These are phyloP conservation scores for Halictus rubicundus DNA, from an alignment of 1,140 invertebrate genomes.

Conservation along the genomic window DNA sequence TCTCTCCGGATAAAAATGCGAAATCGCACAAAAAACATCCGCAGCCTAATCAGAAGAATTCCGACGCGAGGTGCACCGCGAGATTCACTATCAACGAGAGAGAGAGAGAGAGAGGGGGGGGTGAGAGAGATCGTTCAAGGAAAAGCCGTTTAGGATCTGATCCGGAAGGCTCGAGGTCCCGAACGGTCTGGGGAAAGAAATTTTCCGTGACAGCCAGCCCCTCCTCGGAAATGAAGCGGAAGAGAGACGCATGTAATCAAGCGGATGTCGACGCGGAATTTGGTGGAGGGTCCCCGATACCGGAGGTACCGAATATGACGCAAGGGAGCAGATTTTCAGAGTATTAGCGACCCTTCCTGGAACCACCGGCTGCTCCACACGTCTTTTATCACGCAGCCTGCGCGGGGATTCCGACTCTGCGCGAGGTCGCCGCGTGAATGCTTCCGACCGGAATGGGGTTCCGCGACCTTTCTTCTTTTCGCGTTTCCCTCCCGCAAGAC, in stretches of 20 bases:
- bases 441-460: conserved; percentile 7
- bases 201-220: background rate
- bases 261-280: conserved; percentile 45
- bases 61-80: no score
- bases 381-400: conserved; percentile 18
- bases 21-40: no score
- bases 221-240: conserved; percentile 38
- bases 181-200: conserved; percentile 4
- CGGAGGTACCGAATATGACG: conserved; percentile 5
- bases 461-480: conserved; percentile 1
- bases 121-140: conserved; percentile 13
- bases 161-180: background rate
- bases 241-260: conserved; percentile 41
- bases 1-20: no score
- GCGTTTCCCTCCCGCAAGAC: background rate
- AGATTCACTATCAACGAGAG: background rate
- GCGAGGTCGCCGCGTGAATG: conserved; percentile 4
- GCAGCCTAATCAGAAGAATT: background rate
- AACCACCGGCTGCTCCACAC: conserved; percentile 28
- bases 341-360: conserved; percentile 60
- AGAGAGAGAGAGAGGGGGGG: no score
- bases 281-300: conserved; percentile 21
- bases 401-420: conserved; percentile 45
- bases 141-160: conserved; percentile 3
- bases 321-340: conserved; percentile 56